Base-by-base conservation (phyloP, 2,888 invertebrate genomes). In the Dioctria rufipes region DNA sequence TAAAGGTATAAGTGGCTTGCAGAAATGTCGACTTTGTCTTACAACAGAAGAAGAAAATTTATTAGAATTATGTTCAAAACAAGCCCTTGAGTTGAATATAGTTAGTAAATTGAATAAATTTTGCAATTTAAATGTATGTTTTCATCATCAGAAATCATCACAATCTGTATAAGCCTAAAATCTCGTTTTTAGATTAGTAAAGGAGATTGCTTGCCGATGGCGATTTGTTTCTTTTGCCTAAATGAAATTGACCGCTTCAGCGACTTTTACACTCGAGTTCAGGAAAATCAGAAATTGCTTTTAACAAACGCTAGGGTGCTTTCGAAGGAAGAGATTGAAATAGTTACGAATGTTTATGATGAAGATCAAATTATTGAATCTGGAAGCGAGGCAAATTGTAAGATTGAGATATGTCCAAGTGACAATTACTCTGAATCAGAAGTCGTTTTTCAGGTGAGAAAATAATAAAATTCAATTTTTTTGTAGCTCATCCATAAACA, bases 281-380 rank as follows among this genome's bases (percentile, higher is more conserved):
- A 82, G 39, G 80, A 80, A 4, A 82, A 82, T 54, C 81, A 82
- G 51, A 82, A 82, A 65, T 58, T 82, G n/a, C 54, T 82, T 11
- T 8, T 46, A 8, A n/a, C 11, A 42, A 54, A 49, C 2, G n/a
- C 46, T 5, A 8, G 4, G 8, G 13, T 8, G 4, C 40, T 42
- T 42, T 25, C 4, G 25, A 11, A 78, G 13, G 37, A 67, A 40
- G 43, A 79, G 8, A 67, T 40, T 40, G 67, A 79, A 51, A 43
- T 58, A 1, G 37, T 40, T 43, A 66, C 43, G 49, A 49, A 65
- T 61, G n/a, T 13, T 11, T 42, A 65, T 37, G 69, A 69, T 51
- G 69, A 51, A 2, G 37, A 37, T 37, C 49, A 51, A 49, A 51
- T 1, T 1, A 4, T 54, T 54, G 6, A 6, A 8, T 11, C 11